These are phyloP conservation scores for Antennarius striatus DNA, from an alignment of 2,113 vertebrate genomes.

Conservation along the genomic window DNA sequence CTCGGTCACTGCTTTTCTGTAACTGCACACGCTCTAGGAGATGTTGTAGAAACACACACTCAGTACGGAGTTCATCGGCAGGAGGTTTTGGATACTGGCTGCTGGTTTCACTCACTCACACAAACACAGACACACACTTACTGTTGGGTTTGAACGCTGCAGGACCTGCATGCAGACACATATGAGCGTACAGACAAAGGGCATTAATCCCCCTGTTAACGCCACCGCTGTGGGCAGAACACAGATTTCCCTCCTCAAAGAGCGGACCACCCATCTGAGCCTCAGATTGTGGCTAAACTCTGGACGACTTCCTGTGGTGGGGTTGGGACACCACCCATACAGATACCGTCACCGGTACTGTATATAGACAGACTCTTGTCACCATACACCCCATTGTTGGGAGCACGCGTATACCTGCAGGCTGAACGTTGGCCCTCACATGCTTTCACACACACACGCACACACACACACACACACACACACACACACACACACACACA, in stretches of 20 bases:
- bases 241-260: conserved; percentile 73
- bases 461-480: background rate
- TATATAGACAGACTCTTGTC: background rate
- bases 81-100: conserved; percentile 42
- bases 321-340: conserved; percentile 14
- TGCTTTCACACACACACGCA: background rate
- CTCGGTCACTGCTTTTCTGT: conserved; percentile 40
- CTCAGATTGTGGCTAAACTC: conserved; percentile 43
- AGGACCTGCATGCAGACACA: conserved; percentile 9
- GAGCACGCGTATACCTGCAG: conserved; percentile 9
- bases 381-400: background rate
- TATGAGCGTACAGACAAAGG: conserved; percentile 43
- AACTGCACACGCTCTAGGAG: conserved; percentile 22
- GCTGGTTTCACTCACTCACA: conserved; percentile 28
- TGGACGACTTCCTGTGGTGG: conserved; percentile 52
- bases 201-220: conserved; percentile 62
- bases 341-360: background rate
- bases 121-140: conserved; percentile 16
- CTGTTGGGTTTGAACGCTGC: conserved; percentile 48
- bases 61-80: conserved; percentile 55
- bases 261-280: conserved; percentile 66
- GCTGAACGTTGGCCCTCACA: background rate
- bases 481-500: background rate
- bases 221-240: conserved; percentile 58
- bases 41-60: conserved; percentile 5